Evolutionary conservation across 2,888 invertebrate species (phyloP).

Genomic region (Panopea generosa): DNA sequence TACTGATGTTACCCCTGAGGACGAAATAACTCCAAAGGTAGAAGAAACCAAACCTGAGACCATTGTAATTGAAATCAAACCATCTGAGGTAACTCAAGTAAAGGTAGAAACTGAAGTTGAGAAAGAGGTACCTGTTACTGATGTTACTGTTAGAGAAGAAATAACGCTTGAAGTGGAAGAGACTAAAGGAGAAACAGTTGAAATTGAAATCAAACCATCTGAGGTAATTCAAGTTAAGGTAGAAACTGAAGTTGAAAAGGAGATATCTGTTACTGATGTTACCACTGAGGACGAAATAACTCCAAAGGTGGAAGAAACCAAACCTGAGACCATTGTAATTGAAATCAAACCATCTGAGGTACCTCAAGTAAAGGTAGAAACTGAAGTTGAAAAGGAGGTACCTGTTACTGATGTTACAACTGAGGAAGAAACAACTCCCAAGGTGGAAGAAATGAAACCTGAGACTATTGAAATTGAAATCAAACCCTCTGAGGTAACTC

Average conservation of each 20-base stretch:
- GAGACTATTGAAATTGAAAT: constrained; percentile 21
- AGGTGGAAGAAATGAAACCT: constrained; percentile 11
- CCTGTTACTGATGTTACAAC: constrained; percentile 15
- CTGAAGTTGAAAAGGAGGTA: constrained; percentile 19
- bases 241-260: constrained; percentile 15
- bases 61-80: constrained; percentile 24
- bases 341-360: constrained; percentile 25
- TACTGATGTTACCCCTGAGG: constrained; percentile 15
- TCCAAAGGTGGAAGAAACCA: constrained; percentile 22
- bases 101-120: constrained; percentile 30
- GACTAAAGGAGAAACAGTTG: constrained; percentile 10
- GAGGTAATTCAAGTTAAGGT: constrained; percentile 20
- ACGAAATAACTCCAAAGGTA: constrained; percentile 7
- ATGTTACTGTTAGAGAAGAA: constrained; percentile 14
- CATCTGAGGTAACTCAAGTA: constrained; percentile 12
- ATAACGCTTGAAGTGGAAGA: constrained; percentile 21
- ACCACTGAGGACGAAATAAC: constrained; percentile 13
- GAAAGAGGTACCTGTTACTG: constrained; percentile 20
- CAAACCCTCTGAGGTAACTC: constrained; percentile 17
- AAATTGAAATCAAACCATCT: constrained; percentile 10
- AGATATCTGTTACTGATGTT: constrained; percentile 14
- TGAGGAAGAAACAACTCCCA: constrained; percentile 21
- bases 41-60: constrained; percentile 24
- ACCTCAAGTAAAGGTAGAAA: constrained; percentile 6
- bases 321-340: constrained; percentile 28